Evolutionary conservation across 1,140 invertebrate genomes (phyloP), one percentile per base, ranked within the genome.

Genomic region (Uloborus diversus): DNA sequence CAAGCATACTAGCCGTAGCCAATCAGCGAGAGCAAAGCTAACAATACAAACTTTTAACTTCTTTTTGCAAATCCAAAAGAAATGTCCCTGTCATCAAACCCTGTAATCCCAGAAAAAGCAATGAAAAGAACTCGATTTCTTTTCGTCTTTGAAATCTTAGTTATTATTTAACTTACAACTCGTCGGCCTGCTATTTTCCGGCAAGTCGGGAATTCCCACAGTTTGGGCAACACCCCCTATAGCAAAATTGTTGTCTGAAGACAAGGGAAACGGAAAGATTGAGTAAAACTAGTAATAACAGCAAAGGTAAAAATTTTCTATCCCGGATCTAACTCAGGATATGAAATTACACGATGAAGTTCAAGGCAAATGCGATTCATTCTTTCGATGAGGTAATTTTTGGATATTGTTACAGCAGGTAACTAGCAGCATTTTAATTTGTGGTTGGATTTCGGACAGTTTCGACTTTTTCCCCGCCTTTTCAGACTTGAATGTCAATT

Each of bases 271-370:
- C 59, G 65, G 61, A 65, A 78, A 78, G 73, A 78, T 65, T 78
- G 73, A 78, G 62, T 78, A 78, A 78, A 78, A 78, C 65, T 78
- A 78, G 73, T 78, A 78, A 78, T 78, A 78, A 78, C 73, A 65
- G 61, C 57, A 75, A 65, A 78, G 73, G 73, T 65, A 78, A 78
- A 78, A 78, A 65, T 64, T 66, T 65, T 35, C 61, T 66, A 37
- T 65, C 73, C 73, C 73, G 73, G 73, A 78, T 78, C 73, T 78
- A 53, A 51, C 73, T 78, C 62, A 66, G 62, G 73, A 65, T 78
- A 78, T 78, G 73, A 78, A 78, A 78, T 78, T 78, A 78, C 62
- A 37, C 56, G 57, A 73, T 49, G 70, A 73, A 17, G 73, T 78
- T 78, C 73, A 78, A 78, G 73, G 73, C 33, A 51, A 78, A 65